Conservation (phyloP, 1,140 invertebrate genomes). For the Xylocopa sonorina region DNA sequence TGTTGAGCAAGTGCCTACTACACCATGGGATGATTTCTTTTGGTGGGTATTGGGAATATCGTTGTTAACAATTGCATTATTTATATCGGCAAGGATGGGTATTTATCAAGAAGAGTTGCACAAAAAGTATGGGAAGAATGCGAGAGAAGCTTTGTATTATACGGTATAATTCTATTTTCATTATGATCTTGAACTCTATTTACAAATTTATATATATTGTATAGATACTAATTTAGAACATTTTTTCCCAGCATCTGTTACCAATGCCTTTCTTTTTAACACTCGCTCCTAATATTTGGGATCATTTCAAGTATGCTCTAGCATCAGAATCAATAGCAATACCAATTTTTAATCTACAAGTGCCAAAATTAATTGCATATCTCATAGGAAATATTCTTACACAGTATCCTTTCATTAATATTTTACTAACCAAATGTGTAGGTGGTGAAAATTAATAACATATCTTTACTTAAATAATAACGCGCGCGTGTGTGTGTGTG, state of each 20-base stretch:
- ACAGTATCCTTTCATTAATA: constrained; percentile 87
- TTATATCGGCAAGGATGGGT: constrained; percentile 97
- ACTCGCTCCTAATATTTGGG: constrained; percentile 88
- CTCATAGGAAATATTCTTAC: constrained; percentile 94
- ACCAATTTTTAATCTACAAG: constrained; percentile 78
- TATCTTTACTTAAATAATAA: too few relatives aligned
- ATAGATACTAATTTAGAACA: constrained; percentile 34
- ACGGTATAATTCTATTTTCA: constrained; percentile 83
- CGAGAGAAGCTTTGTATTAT: constrained; percentile 96
- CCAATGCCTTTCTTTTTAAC: constrained; percentile 93
- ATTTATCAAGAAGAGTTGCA: constrained; percentile 98
- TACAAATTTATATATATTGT: not conserved
- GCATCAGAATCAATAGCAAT: constrained; percentile 82
- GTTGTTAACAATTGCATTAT: constrained; percentile 93
- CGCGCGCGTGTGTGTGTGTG: too few relatives aligned
- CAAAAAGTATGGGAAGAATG: constrained; percentile 94
- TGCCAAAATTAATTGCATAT: constrained; percentile 91
- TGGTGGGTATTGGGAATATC: constrained; percentile 93
- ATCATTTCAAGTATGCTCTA: constrained; percentile 86
- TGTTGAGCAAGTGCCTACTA: constrained; percentile 66
- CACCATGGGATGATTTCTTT: constrained; percentile 85
- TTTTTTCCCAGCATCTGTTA: constrained; percentile 88
- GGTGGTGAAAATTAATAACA: too few relatives aligned
- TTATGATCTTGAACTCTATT: not conserved
- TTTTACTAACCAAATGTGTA: not conserved